Base-by-base conservation (phyloP, 2,113 vertebrate genomes). In the Panthera tigris region DNA sequence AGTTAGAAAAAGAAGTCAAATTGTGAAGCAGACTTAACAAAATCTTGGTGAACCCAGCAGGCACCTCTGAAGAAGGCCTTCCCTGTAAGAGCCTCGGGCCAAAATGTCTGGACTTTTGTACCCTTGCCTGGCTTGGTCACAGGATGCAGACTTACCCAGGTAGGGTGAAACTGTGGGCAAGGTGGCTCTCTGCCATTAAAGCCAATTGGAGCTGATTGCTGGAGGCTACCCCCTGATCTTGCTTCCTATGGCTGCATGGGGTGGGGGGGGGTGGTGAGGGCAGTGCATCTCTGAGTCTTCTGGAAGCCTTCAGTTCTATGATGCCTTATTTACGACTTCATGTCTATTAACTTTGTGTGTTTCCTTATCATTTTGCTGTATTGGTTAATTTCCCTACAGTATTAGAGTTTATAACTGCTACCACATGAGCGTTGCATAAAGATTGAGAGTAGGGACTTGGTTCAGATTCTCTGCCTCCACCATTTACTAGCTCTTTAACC, bases 291-390 rank as follows among this genome's bases (percentile, higher is more conserved):
- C 69, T 1, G 1, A 5, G 9, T 13, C 50, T n/a, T 33, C 63
- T 1, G 0, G 1, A 25, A 18, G 21, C 88, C 84, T 86, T 76
- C 80, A 50, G 41, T 52, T 50, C 45, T 69, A 1, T 76, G 31
- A n/a, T 19, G 31, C 25, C 71, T 89, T 9, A 25, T 23, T 89
- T 61, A 78, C 13, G 69, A 68, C 39, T 27, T 61, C 29, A 33
- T 90, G 7, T 31, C 21, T 45, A 80, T 71, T 80, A 73, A 31
- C 21, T 45, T 52, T 65, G 4, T 76, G 50, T 3, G 2, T 71
- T 93, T 83, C 57, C 91, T 86, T 96, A 48, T 79, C 45, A 78
- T 63, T 82, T 73, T 69, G 45, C 48, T 39, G 21, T n/a, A 80
- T 55, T 71, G 14, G 0, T 69, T 66, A 55, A 76, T 92, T 87